phyloP scores from a whole-genome alignment of 2,888 invertebrate species.

The Eupithecia subumbrata region DNA sequence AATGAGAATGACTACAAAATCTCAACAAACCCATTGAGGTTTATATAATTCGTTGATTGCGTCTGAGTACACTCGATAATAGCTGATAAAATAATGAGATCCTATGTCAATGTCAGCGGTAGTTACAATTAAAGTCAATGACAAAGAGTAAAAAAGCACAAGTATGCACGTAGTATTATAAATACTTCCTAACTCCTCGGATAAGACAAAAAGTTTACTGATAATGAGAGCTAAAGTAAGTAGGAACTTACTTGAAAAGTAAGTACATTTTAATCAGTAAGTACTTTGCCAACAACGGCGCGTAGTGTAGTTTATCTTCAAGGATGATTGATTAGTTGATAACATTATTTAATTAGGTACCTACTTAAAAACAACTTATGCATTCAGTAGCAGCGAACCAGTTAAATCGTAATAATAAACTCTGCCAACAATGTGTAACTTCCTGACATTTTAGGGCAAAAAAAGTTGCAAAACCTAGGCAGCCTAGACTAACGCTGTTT shows the following conservation, averaged over 20 bases:
- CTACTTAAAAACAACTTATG: not conserved
- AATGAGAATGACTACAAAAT: too few relatives aligned
- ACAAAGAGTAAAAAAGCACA: not conserved
- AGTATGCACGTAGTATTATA: not conserved
- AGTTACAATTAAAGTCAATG: not conserved
- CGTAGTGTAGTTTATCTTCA: not conserved
- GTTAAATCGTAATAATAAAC: too few relatives aligned
- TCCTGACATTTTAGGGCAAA: too few relatives aligned
- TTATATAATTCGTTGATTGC: too few relatives aligned
- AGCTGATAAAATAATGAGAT: too few relatives aligned
- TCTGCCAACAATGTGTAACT: too few relatives aligned
- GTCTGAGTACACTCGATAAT: too few relatives aligned
- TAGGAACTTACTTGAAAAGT: not conserved
- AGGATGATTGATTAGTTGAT: not conserved
- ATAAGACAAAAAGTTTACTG: not conserved
- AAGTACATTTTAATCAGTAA: not conserved
- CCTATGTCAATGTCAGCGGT: too few relatives aligned
- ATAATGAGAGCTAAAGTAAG: not conserved
- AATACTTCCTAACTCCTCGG: not conserved
- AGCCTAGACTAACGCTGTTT: too few relatives aligned
- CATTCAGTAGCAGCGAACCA: not conserved
- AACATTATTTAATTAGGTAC: not conserved
- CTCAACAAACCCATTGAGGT: too few relatives aligned
- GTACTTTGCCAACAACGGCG: not conserved
- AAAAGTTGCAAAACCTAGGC: too few relatives aligned